Evolutionary conservation across 2,797 vertebrate genomes (phyloP), one percentile per base, ranked within the genome.

Genomic region (Streptopelia turtur): DNA sequence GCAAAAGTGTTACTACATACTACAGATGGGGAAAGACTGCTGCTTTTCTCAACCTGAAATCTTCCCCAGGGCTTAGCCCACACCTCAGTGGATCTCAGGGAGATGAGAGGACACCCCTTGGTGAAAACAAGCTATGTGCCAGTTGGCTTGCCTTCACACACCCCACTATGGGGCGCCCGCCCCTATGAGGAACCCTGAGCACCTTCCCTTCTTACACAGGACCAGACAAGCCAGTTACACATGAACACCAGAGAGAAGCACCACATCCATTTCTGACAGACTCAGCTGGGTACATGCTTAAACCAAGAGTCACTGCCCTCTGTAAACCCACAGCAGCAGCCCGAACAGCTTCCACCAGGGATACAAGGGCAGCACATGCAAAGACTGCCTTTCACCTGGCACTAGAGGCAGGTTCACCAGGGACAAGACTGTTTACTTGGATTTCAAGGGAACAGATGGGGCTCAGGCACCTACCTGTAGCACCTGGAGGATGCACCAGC

Each of bases 201-300:
- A 93, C 90, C 86, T 47, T 81, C 60, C 50, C 72, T 17, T 80
- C 61, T 88, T 64, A 78, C 25, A 82, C 74, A 94, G 35, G 90
- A 20, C 83, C 31, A 90, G 97, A 77, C 86, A 92, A 97, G 89
- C 63, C 71, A 83, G 90, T 31, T 75, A 37, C 21, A 8, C 56
- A 15, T 17, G 89, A 69, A 88, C 83, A 31, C 39, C 71, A 28
- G 82, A 78, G 12, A 63, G 60, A 20, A 91, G 45, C n/a, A 49
- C 1, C 3, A 6, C 10, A 39, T 13, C 9, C 18, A 17, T 3
- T 50, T 53, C 45, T 27, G 41, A 72, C 15, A 52, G 37, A 23
- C 37, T 83, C 53, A 61, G 33, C 60, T 17, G 28, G 12, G 25
- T 1, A 28, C 18, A 37, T 0, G 2, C 3, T 76, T 81, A 84